A percentile compares a stretch with the other conserved stretches of the same genome.
Evolutionary conservation across 1,140 invertebrate species (phyloP).

Genomic region (Oryzaephilus surinamensis): DNA sequence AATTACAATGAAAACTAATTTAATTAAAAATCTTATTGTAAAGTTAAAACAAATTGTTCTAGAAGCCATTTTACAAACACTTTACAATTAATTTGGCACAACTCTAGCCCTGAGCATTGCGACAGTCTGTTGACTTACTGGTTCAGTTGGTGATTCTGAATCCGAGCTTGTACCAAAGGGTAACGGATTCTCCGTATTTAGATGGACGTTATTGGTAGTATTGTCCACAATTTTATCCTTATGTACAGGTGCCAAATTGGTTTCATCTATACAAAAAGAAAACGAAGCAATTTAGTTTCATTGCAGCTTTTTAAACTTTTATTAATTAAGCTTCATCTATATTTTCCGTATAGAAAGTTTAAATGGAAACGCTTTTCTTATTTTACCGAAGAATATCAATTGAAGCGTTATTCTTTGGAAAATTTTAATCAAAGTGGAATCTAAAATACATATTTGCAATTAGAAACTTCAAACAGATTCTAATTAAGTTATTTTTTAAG

Average conservation of each 20-base stretch:
- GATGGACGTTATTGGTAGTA: neutral
- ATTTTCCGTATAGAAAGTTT: too few species aligned
- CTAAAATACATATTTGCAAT: too few species aligned
- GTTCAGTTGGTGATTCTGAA: conserved; percentile 50
- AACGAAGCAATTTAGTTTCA: neutral
- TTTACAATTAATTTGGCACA: conserved; percentile 31
- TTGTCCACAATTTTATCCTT: neutral
- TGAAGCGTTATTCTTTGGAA: too few species aligned
- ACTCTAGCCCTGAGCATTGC: conserved; percentile 38
- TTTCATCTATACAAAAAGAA: conserved; percentile 1
- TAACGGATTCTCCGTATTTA: conserved; percentile 9
- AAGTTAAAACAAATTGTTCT: too few species aligned
- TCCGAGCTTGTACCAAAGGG: conserved; percentile 41
- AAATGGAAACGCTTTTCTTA: neutral
- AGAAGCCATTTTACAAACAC: conserved; percentile 2
- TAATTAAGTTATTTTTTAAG: too few species aligned
- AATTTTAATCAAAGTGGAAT: too few species aligned
- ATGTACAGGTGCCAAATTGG: neutral
- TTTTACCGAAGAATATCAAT: neutral
- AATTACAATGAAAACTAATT: too few species aligned
- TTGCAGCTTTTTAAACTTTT: too few species aligned
- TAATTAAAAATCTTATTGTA: too few species aligned
- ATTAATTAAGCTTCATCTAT: too few species aligned
- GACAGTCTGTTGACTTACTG: conserved; percentile 42
- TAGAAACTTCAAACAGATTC: too few species aligned